Base-by-base conservation (phyloP, 2,797 vertebrate species). In the Balearica regulorum region DNA sequence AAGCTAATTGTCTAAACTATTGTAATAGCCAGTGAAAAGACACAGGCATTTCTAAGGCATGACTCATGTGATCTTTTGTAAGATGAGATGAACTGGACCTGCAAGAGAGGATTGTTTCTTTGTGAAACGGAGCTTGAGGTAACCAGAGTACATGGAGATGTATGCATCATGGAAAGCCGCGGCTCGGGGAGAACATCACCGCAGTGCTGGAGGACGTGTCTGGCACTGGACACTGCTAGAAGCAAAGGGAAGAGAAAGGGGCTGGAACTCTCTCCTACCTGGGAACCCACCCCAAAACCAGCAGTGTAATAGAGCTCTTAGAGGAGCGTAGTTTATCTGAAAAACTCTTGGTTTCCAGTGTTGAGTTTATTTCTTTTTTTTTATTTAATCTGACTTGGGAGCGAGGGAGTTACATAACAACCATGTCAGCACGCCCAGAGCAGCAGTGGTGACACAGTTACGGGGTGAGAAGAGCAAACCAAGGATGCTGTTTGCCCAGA, bases 191-290 rank as follows among this genome's bases (percentile, higher is more conserved):
- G 69, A 82, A 18, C 29, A 15, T 65, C 46, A 19, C 37, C 7
- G 1, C 0, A 0, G 31, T 49, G 46, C 78, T 31, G 13, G 49
- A 31, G 39, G 19, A 37, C 1, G 1, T 3, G 14, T 31, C n/a
- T 54, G 73, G 13, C 16, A 22, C 20, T 25, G 46, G 35, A 6
- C 16, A 4, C 17, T n/a, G 7, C 35, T 51, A 2, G 35, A 72
- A 49, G 6, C 11, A 49, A 64, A 83, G 25, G 28, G 39, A 64
- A 24, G 29, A 75, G 46, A 53, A 61, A 19, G 33, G 6, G 17
- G 1, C 35, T 90, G 62, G n/a, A 46, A 37, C 20, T 49, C 12
- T 71, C 11, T 66, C 7, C 21, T 85, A 1, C 31, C n/a, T 78
- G 61, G 35, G 17, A 49, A 55, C 66, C 54, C 28, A 41, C 1